Conservation (phyloP, 2,797 vertebrate species). For the Saxicola maurus region DNA sequence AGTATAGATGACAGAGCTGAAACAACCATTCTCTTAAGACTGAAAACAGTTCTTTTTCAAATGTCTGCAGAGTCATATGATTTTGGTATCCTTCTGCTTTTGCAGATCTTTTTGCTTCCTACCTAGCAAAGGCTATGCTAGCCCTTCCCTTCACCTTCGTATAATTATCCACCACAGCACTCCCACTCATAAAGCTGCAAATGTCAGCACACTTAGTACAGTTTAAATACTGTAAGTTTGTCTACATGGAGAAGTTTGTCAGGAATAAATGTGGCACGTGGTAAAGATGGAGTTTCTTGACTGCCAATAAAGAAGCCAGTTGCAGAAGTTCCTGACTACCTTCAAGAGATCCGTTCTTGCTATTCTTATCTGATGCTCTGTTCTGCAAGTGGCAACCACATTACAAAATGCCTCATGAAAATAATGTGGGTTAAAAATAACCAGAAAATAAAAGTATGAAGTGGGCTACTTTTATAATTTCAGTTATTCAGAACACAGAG, state of each 20-base stretch:
- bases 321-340: background rate
- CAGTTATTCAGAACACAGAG: background rate
- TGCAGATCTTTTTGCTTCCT: slow-evolving; percentile 3
- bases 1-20: background rate
- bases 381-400: background rate
- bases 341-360: background rate
- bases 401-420: background rate
- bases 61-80: background rate
- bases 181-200: slow-evolving; percentile 23
- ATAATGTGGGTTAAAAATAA: background rate
- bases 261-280: background rate
- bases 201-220: slow-evolving; percentile 20
- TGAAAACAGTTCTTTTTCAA: background rate
- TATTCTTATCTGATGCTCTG: background rate
- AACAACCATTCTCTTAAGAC: background rate
- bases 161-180: slow-evolving; percentile 21
- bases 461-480: background rate
- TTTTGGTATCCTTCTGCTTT: background rate
- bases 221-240: background rate
- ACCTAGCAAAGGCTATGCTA: slow-evolving; percentile 12
- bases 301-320: background rate
- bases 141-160: slow-evolving; percentile 17
- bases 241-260: background rate
- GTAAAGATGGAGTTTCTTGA: background rate
- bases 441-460: background rate